Evolutionary conservation across 2,113 vertebrate species (phyloP), one percentile per base, ranked within the genome.

Genomic region (Acrocephalus kingi): DNA sequence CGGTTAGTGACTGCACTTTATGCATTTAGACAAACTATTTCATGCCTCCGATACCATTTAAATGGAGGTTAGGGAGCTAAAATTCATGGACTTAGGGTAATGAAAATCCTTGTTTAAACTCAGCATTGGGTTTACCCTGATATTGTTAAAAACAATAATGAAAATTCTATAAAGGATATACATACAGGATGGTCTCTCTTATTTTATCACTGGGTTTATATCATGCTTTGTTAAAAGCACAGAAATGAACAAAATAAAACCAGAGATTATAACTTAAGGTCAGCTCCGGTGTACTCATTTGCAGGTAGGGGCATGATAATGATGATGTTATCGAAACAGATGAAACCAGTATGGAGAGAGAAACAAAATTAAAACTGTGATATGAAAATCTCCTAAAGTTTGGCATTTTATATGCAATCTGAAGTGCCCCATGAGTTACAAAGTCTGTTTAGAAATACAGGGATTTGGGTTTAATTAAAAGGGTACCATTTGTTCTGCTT

Each of bases 1-100:
- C 2, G 4, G 52, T 93, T 96, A 91, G 55, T 94, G 72, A 89
- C 66, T 91, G 94, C 92, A 97, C 92, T 93, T 97, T 97, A 96
- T 2, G 2, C 83, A 84, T 97, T 97, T 94, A 96, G 94, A 76
- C 82, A 78, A 95, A 64, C 51, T 85, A 1, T 90, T 96, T 97
- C 92, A 87, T 96, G 93, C 90, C 69, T 96, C 93, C 68, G 52
- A 58, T 87, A 58, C 75, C 78, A 72, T 59, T 89, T 93, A 78
- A 77, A 55, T 79, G 15, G 90, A 85, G 30, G 35, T 95, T 94
- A 88, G 95, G 85, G 92, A 94, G 95, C 87, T 95, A 86, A 93
- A 79, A 83, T 49, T 18, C 24, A 46, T 76, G 74, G 46, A 66
- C 31, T 93, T 94, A 24, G 27, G 35, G 73, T 93, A 96, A 87